A percentile compares a stretch with the other conserved stretches of the same genome.
Evolutionary conservation across 2,888 invertebrate genomes (phyloP).

Genomic region (Protonemura montana): DNA sequence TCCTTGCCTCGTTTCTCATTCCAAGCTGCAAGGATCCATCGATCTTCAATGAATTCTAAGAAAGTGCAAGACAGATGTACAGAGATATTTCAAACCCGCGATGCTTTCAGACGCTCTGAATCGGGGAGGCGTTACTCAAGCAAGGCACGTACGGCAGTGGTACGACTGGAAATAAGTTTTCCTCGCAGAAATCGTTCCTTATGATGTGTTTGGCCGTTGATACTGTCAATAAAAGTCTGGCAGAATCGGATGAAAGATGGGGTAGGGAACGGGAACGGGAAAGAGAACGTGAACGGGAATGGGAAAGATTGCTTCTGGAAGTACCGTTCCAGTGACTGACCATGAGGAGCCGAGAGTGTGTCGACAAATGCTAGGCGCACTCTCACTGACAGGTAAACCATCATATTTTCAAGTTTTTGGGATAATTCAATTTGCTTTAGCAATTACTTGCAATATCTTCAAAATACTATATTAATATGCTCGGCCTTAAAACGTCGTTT

Average conservation of each 20-base stretch:
- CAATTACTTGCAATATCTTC: neutral
- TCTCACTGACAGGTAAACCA: no score
- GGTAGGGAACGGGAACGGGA: neutral
- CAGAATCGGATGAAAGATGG: conserved; percentile 20
- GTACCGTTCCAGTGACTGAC: neutral
- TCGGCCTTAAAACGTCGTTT: neutral
- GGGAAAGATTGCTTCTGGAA: neutral
- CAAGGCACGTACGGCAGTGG: neutral
- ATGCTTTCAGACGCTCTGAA: neutral
- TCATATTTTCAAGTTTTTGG: no score
- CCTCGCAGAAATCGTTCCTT: neutral
- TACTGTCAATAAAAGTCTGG: conserved; percentile 34
- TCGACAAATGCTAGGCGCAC: neutral
- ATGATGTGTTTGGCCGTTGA: conserved; percentile 21
- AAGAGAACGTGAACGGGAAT: neutral
- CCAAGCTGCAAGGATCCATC: neutral
- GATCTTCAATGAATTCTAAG: conserved; percentile 12
- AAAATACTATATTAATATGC: neutral
- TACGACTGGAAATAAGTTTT: neutral
- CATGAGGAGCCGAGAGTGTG: neutral
- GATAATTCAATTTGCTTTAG: no score
- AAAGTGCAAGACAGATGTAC: conserved; percentile 7
- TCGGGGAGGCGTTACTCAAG: neutral
- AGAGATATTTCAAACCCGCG: conserved; percentile 1
- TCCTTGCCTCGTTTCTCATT: neutral